A percentile compares a stretch with the other conserved stretches of the same genome.
Conservation (phyloP, 2,113 vertebrate species). For the Zingel zingel region DNA sequence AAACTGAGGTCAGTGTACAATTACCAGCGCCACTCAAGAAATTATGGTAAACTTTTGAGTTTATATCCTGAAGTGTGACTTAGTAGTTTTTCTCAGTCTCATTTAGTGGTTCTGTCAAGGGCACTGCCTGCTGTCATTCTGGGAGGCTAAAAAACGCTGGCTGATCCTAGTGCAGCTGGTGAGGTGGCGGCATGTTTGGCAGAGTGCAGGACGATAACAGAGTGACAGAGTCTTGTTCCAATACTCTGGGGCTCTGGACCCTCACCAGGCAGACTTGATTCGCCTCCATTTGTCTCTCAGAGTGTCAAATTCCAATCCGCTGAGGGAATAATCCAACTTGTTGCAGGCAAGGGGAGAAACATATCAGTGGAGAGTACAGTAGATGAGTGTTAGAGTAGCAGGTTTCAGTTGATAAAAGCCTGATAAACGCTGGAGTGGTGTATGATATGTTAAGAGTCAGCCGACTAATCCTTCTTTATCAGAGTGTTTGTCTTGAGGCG, state of each 20-base stretch:
- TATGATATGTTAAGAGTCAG: conserved; percentile 52
- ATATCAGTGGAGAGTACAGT: conserved; percentile 49
- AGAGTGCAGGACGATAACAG: conserved; percentile 49
- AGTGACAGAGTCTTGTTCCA: conserved; percentile 62
- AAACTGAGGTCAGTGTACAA: conserved; percentile 30
- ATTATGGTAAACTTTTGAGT: conserved; percentile 19
- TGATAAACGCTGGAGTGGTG: conserved; percentile 53
- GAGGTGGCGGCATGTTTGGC: conserved; percentile 65
- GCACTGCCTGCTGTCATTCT: conserved; percentile 37
- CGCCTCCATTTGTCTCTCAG: conserved; percentile 48
- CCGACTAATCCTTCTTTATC: conserved; percentile 56
- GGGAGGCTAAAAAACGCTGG: conserved; percentile 35
- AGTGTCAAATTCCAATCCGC: conserved; percentile 71
- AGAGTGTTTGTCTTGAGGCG: conserved; percentile 57
- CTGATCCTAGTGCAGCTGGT: conserved; percentile 55
- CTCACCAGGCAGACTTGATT: conserved; percentile 42
- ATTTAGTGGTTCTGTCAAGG: conserved; percentile 42
- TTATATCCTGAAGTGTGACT: neutral
- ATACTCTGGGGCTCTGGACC: conserved; percentile 42
- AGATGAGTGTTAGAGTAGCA: conserved; percentile 55
- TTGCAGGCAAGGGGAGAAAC: conserved; percentile 40
- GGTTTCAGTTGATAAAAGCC: conserved; percentile 57
- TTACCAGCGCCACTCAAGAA: conserved; percentile 23
- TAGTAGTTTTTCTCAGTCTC: conserved; percentile 6
- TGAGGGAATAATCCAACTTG: conserved; percentile 65